Evolutionary conservation across 2,797 vertebrate genomes (phyloP).

Genomic region (Schizothorax lantsangensis): DNA sequence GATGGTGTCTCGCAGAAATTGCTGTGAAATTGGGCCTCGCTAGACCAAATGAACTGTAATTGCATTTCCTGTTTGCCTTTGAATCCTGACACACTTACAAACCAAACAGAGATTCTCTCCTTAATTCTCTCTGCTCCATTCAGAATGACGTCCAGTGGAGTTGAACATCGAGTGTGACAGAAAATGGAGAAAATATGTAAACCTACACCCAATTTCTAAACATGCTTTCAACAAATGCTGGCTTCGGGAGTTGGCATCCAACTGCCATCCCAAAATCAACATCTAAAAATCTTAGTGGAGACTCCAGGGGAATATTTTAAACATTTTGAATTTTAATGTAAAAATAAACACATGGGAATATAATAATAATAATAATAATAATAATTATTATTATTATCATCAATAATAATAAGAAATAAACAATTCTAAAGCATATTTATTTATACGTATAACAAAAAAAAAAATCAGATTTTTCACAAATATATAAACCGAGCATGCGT

Average conservation of each 20-base stretch:
- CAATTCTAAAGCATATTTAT: too few species aligned
- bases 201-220: slow-evolving; percentile 22
- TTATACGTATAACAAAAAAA: too few species aligned
- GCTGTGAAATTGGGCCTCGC: slow-evolving; percentile 75
- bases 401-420: too few species aligned
- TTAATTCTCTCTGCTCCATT: slow-evolving; percentile 2
- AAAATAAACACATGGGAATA: neutral
- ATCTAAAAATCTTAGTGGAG: slow-evolving; percentile 9
- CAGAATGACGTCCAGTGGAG: slow-evolving; percentile 6
- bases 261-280: slow-evolving; percentile 27
- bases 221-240: slow-evolving; percentile 23
- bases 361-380: neutral
- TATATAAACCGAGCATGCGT: neutral
- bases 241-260: neutral
- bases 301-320: neutral
- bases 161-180: slow-evolving; percentile 29
- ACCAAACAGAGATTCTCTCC: slow-evolving; percentile 51
- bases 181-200: slow-evolving; percentile 16
- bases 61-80: slow-evolving; percentile 78
- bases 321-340: neutral
- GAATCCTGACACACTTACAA: slow-evolving; percentile 55
- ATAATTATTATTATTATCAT: neutral
- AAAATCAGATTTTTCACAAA: neutral
- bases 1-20: slow-evolving; percentile 77
- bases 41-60: slow-evolving; percentile 74